Evolutionary conservation across 2,888 invertebrate species (phyloP).

Genomic region (Conops quadrifasciatus): DNA sequence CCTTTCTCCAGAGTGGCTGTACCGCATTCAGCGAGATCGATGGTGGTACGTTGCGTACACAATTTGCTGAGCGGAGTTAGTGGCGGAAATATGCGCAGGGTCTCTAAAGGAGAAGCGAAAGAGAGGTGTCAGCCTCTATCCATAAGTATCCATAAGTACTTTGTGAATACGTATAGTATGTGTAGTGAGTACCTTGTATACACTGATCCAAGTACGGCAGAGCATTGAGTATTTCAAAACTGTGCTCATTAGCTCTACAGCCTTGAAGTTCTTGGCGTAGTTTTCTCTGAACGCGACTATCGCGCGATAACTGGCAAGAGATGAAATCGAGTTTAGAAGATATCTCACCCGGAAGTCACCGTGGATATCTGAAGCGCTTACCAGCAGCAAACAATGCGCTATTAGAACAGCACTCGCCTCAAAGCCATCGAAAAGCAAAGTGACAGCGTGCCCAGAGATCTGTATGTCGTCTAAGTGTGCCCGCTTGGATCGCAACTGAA

Average conservation of each 20-base stretch:
- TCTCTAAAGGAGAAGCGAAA: conserved; percentile 45
- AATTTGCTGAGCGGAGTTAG: conserved; percentile 46
- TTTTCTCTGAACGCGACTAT: conserved; percentile 48
- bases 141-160: not conserved
- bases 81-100: conserved; percentile 52
- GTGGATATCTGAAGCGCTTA: no score
- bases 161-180: no score
- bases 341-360: not conserved
- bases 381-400: conserved; percentile 51
- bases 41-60: conserved; percentile 46
- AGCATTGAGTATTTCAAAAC: conserved; percentile 49
- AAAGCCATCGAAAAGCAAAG: conserved; percentile 55
- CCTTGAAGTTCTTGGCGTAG: conserved; percentile 49
- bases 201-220: conserved; percentile 55
- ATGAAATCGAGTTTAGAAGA: not conserved
- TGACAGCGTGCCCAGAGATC: conserved; percentile 53
- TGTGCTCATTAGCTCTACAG: conserved; percentile 32
- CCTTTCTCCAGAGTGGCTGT: conserved; percentile 51
- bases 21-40: conserved; percentile 40
- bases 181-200: conserved; percentile 47
- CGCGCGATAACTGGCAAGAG: conserved; percentile 47
- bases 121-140: no score
- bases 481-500: conserved; percentile 49
- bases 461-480: conserved; percentile 48
- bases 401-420: conserved; percentile 54